Conservation (phyloP, 2,797 vertebrate genomes). For the Amblyopsis hoosieri region DNA sequence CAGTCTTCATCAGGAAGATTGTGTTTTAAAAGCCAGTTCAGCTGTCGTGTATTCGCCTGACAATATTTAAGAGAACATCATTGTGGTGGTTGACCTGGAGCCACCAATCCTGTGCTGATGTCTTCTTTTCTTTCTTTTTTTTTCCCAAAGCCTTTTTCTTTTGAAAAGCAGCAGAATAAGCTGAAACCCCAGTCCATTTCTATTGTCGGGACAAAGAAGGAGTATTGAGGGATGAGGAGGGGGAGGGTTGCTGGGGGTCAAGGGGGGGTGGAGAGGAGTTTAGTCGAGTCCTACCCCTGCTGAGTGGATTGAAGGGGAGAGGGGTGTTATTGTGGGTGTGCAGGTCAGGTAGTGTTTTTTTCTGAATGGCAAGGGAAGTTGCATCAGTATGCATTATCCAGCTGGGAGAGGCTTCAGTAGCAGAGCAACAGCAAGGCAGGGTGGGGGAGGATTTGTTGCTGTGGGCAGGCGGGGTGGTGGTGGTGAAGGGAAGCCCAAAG, state of each 20-base stretch:
- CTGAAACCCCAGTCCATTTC: constrained; percentile 82
- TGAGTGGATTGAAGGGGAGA: constrained; percentile 44
- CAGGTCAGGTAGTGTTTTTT: constrained; percentile 65
- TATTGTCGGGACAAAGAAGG: constrained; percentile 78
- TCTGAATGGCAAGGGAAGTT: constrained; percentile 75
- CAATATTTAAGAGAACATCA: constrained; percentile 57
- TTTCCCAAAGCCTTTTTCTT: constrained; percentile 23
- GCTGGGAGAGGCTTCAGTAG: constrained; percentile 68
- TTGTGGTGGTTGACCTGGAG: constrained; percentile 67
- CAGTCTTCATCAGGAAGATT: constrained; percentile 33
- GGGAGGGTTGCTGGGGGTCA: constrained; percentile 62
- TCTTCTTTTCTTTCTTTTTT: constrained; percentile 75
- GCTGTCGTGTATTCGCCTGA: constrained; percentile 47
- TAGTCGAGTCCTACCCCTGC: constrained; percentile 64
- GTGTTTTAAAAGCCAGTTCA: constrained; percentile 35
- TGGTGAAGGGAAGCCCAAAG: constrained; percentile 59
- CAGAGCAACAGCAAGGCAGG: constrained; percentile 40
- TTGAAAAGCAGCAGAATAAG: constrained; percentile 82
- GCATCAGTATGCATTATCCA: constrained; percentile 76
- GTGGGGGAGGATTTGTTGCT: constrained; percentile 62
- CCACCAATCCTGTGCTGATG: constrained; percentile 74
- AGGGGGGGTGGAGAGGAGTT: constrained; percentile 51
- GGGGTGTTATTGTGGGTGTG: constrained; percentile 46
- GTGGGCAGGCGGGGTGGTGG: constrained; percentile 24
- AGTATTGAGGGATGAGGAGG: constrained; percentile 47